Evolutionary conservation across 2,888 invertebrate species (phyloP), one percentile per base, ranked within the genome.

Genomic region (Merodon equestris): DNA sequence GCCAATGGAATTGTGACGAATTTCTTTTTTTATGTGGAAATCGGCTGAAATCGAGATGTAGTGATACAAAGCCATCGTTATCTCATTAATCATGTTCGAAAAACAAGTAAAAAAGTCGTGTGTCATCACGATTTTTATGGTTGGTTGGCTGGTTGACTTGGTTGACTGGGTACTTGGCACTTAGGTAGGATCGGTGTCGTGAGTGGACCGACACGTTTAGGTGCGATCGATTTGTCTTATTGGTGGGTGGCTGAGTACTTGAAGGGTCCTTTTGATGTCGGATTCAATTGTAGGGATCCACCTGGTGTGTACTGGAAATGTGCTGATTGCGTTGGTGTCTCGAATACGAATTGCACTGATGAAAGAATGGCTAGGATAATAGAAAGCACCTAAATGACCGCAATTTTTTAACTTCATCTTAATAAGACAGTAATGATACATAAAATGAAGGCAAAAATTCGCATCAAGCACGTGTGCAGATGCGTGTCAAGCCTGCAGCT

Each of bases 201-300:
- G 18, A 60, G n/a, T n/a, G 50, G 47, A 53, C 54, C 18, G 51
- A 17, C 45, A 58, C 64, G 64, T 19, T 63, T 36, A 79, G 79
- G 79, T 79, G 74, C 79, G 74, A 79, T 79, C 79, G 74, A 79
- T 79, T 79, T 79, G 74, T 79, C 79, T 64, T 79, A 57, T 42
- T 70, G 19, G 79, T 79, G 64, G 79, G 79, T 79, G 79, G 79
- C 64, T 74, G 63, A 63, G 53, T 34, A 34, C 17, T 44, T 13
- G 47, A 63, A 45, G 18, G 36, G 13, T n/a, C 15, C 48, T 53
- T 58, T 53, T 45, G 15, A 45, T 45, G 45, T 61, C 57, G 61
- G 57, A 68, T 63, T 74, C 63, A 42, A 38, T 58, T 56, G 38
- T 15, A 0, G 18, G 15, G 18, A 13, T 58, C 58, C 77, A 79